Base-by-base conservation (phyloP, 2,888 invertebrate genomes). In the Acleris literana region DNA sequence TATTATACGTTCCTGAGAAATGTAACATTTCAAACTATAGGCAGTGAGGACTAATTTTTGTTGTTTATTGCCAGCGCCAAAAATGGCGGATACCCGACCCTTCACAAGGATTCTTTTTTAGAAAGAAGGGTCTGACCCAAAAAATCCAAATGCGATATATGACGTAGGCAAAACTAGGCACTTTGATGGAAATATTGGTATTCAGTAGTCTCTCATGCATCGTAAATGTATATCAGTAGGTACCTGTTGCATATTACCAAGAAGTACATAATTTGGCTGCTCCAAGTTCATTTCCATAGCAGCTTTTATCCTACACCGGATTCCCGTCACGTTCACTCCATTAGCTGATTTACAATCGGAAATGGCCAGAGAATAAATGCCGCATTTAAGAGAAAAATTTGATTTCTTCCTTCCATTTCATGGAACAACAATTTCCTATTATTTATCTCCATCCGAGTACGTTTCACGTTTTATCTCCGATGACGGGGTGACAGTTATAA, bases 301-400 rank as follows among this genome's bases (percentile, higher is more conserved):
- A 78, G 75, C 76, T 74, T 74, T 76, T 79, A 77, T 75, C 71
- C 71, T 69, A 69, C 68, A 61, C 68, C 67, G 57, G 65, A 84
- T 85, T 85, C 83, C 63, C 71, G 79, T 80, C 85, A 86, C 85
- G 86, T 83, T 73, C 80, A 76, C 74, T 81, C 82, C 85, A 86
- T 85, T 85, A 85, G 80, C 81, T 85, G 85, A 84, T 85, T 86
- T 82, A 69, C 69, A 66, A 66, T 66, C 81, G 81, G 81, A 84
- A 83, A 83, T 79, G 78, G 77, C 76, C 74, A 72, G 72, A 75
- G 76, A 81, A 77, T 64, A 59, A 63, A 58, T 65, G 68, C 56
- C 64, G 57, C 59, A 67, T 61, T 67, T 66, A 67, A 69, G 64
- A 59, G 68, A 71, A 72, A 68, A 71, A 70, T 56, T 69, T 67